These are phyloP conservation scores for Garrulus glandarius DNA, from an alignment of 2,797 vertebrate genomes.

Conservation along the genomic window DNA sequence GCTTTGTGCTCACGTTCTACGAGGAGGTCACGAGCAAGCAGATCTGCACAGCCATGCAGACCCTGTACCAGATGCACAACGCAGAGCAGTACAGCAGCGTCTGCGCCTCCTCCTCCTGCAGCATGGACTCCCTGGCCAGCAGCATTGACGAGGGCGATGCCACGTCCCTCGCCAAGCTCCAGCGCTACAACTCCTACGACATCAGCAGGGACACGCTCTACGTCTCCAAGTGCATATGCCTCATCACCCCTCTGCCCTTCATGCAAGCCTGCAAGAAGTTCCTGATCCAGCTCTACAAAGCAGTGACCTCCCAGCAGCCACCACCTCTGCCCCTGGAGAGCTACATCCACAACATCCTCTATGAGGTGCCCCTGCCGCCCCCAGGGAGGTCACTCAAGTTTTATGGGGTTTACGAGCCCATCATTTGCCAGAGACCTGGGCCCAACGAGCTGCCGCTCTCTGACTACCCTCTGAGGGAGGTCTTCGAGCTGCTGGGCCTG, in stretches of 20 bases:
- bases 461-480: slow-evolving; percentile 90
- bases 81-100: slow-evolving; percentile 87
- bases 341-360: slow-evolving; percentile 96
- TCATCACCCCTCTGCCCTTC: slow-evolving; percentile 93
- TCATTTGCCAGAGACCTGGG: slow-evolving; percentile 92
- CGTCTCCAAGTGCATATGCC: slow-evolving; percentile 93
- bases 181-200: slow-evolving; percentile 85
- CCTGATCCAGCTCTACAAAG: slow-evolving; percentile 89
- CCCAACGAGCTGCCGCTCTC: slow-evolving; percentile 88
- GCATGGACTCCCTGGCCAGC: slow-evolving; percentile 94
- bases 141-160: slow-evolving; percentile 87
- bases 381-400: slow-evolving; percentile 93
- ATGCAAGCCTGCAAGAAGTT: slow-evolving; percentile 93
- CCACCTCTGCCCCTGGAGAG: slow-evolving; percentile 94
- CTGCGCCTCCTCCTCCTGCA: slow-evolving; percentile 86
- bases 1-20: slow-evolving; percentile 94
- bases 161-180: slow-evolving; percentile 70
- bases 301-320: slow-evolving; percentile 85
- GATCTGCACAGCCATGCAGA: slow-evolving; percentile 96
- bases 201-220: slow-evolving; percentile 89
- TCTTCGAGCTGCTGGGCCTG: slow-evolving; percentile 88
- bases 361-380: slow-evolving; percentile 92
- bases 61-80: slow-evolving; percentile 94
- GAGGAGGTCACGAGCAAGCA: slow-evolving; percentile 92
- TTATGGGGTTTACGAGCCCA: slow-evolving; percentile 91